A percentile compares a stretch with the other conserved stretches of the same genome.
phyloP scores from a whole-genome alignment of 2,797 vertebrate genomes.

The Fistularia commersonii region DNA sequence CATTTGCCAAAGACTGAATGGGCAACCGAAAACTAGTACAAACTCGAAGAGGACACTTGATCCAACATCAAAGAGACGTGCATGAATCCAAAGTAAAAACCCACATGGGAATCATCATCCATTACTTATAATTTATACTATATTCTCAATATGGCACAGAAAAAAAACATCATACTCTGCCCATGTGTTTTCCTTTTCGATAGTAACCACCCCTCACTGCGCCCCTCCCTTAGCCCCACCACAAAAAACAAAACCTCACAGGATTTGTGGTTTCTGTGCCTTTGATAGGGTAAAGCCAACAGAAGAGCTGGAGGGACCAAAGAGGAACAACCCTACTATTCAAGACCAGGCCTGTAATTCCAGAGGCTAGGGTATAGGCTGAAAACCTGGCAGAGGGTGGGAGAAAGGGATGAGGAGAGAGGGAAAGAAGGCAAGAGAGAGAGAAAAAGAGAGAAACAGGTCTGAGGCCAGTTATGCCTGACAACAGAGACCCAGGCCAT shows the following conservation, averaged over 20 bases:
- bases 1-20: neutral
- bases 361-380: slow-evolving; percentile 45
- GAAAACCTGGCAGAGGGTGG: slow-evolving; percentile 18
- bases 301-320: slow-evolving; percentile 41
- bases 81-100: slow-evolving; percentile 17
- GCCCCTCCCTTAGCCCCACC: slow-evolving; percentile 9
- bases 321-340: slow-evolving; percentile 63
- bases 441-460: neutral
- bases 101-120: slow-evolving; percentile 43
- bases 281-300: slow-evolving; percentile 59
- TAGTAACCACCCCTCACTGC: slow-evolving; percentile 20
- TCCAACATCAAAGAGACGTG: slow-evolving; percentile 3
- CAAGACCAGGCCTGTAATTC: slow-evolving; percentile 59
- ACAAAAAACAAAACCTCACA: slow-evolving; percentile 56
- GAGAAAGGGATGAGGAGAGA: slow-evolving; percentile 10
- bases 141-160: slow-evolving; percentile 22
- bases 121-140: slow-evolving; percentile 35
- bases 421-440: slow-evolving; percentile 5
- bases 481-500: too few species aligned
- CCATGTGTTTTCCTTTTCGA: slow-evolving; percentile 39
- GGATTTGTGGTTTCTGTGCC: slow-evolving; percentile 55
- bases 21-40: neutral
- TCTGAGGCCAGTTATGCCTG: too few species aligned
- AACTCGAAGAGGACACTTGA: neutral
- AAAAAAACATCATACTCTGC: slow-evolving; percentile 30